Evolutionary conservation across 2,888 invertebrate species (phyloP), one percentile per base, ranked within the genome.

Genomic region (Tyria jacobaeae): DNA sequence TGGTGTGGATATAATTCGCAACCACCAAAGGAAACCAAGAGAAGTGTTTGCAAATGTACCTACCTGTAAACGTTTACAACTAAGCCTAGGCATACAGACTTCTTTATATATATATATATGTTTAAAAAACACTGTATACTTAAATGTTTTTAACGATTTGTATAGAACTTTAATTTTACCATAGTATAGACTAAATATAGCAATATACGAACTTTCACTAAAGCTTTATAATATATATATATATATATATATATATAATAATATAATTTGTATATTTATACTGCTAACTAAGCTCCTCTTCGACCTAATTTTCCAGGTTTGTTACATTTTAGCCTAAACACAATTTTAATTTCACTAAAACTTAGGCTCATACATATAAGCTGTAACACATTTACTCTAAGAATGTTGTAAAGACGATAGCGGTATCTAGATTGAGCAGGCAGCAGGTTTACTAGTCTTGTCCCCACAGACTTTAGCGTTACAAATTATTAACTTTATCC

Each of bases 381-480:
- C 60, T 54, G 71, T 57, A 71, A 68, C 64, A 72, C 67, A 72
- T 75, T 71, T 57, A 39, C 58, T 64, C 44, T 35, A 64, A 65
- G 70, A 66, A 71, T 76, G 72, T 71, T 62, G 67, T 67, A 56
- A 60, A 64, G 66, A 27, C 62, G 58, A 74, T 75, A 76, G 75
- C 75, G 77, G 75, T 75, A 75, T 64, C 55, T 60, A 68, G 63
- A 69, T 65, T 60, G 75, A 71, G 66, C 68, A 70, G 70, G 70
- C 44, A 73, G 69, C 77, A 65, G 67, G 70, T 77, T 76, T 74
- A 65, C 67, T 66, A 49, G 63, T 68, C 70, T 69, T 60, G 52
- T 71, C 71, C 62, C 62, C 56, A 61, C 60, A 59, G 62, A 66
- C 60, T 56, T 52, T 60, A 71, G 60, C 66, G 65, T 62, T 63